These are phyloP conservation scores for Ophthalmolycus amberensis DNA, from an alignment of 2,113 vertebrate genomes.

Conservation along the genomic window DNA sequence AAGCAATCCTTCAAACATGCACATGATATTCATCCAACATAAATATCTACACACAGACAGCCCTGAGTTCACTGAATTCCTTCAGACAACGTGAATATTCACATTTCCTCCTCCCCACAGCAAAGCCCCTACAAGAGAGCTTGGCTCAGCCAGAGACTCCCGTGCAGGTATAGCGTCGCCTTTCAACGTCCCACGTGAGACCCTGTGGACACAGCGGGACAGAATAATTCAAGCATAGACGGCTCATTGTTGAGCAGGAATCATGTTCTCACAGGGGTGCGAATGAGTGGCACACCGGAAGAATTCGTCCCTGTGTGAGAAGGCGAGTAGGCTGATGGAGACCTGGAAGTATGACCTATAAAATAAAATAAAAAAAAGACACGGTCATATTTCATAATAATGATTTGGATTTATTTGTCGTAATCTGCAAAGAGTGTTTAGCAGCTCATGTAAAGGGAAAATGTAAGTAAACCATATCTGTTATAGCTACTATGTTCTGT, in stretches of 20 bases:
- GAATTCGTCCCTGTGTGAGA: constrained; percentile 55
- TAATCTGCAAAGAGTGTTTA: neutral
- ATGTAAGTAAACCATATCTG: too few species aligned
- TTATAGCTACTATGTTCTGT: too few species aligned
- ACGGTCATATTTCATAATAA: neutral
- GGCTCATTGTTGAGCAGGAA: neutral
- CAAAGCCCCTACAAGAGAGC: constrained; percentile 13
- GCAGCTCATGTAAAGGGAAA: too few species aligned
- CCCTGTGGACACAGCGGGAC: constrained; percentile 17
- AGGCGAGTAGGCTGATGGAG: constrained; percentile 84
- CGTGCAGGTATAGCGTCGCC: constrained; percentile 31
- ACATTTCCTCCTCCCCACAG: constrained; percentile 33
- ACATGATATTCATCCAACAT: constrained; percentile 32
- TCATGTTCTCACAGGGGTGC: constrained; percentile 70
- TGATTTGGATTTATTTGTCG: neutral
- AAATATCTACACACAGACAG: constrained; percentile 54
- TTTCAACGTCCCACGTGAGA: constrained; percentile 2
- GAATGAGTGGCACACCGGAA: constrained; percentile 58
- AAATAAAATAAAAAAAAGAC: neutral
- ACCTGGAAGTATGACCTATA: constrained; percentile 76
- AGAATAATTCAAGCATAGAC: neutral
- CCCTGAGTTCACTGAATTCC: constrained; percentile 68
- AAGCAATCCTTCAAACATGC: constrained; percentile 53
- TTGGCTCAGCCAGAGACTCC: constrained; percentile 32
- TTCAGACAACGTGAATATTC: constrained; percentile 56